phyloP scores from a whole-genome alignment of 2,113 vertebrate species.

The Bos indicus region DNA sequence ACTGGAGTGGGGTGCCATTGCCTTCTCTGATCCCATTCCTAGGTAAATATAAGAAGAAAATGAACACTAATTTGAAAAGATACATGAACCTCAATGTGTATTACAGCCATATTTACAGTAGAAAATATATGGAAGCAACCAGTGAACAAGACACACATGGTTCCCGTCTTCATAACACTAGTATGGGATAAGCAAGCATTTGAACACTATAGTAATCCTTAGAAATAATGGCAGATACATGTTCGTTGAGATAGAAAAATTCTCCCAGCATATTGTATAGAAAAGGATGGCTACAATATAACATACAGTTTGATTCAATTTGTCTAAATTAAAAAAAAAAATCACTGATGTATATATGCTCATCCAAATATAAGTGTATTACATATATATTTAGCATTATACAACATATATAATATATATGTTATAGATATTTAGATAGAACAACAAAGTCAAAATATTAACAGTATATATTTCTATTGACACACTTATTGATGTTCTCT shows the following conservation, averaged over 20 bases:
- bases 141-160: not conserved
- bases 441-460: not conserved
- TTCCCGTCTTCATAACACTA: not conserved
- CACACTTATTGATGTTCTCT: not conserved
- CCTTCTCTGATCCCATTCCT: not conserved
- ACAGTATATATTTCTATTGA: not conserved
- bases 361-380: not conserved
- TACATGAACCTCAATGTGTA: not conserved
- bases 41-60: not conserved
- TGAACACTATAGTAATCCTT: not conserved
- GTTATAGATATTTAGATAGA: not conserved
- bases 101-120: not conserved
- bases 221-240: not conserved
- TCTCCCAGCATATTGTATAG: not conserved
- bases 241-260: not conserved
- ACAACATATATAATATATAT: not conserved
- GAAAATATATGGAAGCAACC: not conserved
- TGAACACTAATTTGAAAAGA: not conserved
- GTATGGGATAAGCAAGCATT: not conserved
- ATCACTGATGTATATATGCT: not conserved
- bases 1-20: too few relatives aligned
- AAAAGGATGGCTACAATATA: not conserved
- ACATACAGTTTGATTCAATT: not conserved
- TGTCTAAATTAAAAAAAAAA: not conserved
- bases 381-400: not conserved